These are phyloP conservation scores for Panopea generosa DNA, from an alignment of 2,888 invertebrate species.

Conservation along the genomic window DNA sequence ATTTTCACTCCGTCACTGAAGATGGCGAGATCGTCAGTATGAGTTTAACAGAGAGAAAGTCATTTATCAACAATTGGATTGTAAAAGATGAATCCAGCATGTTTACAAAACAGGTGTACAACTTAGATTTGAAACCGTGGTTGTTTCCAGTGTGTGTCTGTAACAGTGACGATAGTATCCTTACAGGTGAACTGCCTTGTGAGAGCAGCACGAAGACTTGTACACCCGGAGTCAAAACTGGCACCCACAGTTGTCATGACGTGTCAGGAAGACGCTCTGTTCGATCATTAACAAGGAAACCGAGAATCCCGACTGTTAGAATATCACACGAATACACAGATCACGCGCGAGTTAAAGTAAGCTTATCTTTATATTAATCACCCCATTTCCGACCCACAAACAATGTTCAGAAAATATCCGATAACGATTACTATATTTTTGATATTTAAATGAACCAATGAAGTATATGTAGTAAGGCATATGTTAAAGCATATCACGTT, in stretches of 20 bases:
- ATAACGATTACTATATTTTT: too few relatives aligned
- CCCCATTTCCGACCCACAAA: too few relatives aligned
- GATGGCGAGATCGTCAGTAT: background rate
- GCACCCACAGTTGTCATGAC: background rate
- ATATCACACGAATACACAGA: too few relatives aligned
- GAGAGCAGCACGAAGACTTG: background rate
- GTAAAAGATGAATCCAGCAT: background rate
- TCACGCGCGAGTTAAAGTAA: too few relatives aligned
- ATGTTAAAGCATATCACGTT: too few relatives aligned
- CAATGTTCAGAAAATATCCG: too few relatives aligned
- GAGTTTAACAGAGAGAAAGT: background rate
- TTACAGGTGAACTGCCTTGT: background rate
- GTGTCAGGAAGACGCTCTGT: background rate
- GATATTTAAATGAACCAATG: too few relatives aligned
- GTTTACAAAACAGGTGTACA: background rate
- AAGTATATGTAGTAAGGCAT: too few relatives aligned
- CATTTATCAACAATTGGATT: background rate
- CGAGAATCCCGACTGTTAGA: background rate
- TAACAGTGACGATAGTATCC: background rate
- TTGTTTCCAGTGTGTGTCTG: background rate
- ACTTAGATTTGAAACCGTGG: background rate
- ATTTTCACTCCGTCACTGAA: background rate
- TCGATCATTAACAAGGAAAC: background rate
- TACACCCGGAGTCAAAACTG: background rate
- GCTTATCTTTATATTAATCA: too few relatives aligned